These are phyloP conservation scores for Lathamus discolor DNA, from an alignment of 2,113 vertebrate species.

Conservation along the genomic window DNA sequence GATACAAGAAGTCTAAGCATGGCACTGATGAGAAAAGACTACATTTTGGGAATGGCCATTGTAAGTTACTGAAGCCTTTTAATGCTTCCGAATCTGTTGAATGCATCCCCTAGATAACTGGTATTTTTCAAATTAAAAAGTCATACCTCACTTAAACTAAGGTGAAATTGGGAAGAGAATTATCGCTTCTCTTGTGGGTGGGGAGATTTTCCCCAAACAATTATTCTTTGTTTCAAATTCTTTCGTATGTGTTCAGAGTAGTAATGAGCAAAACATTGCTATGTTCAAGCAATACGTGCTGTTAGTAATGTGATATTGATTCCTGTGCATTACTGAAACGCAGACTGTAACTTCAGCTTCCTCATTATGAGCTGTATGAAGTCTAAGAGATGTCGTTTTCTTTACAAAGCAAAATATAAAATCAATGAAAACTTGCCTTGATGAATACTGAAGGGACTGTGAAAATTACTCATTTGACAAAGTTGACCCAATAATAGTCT, in stretches of 20 bases:
- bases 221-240: constrained; percentile 33
- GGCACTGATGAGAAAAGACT: constrained; percentile 91
- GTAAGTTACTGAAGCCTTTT: constrained; percentile 80
- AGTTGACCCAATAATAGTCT: not conserved
- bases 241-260: constrained; percentile 35
- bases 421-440: not conserved
- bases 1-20: constrained; percentile 94
- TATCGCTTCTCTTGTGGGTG: not conserved
- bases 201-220: constrained; percentile 31
- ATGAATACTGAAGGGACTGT: not conserved
- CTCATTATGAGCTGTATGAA: constrained; percentile 2
- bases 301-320: not conserved
- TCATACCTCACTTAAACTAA: constrained; percentile 10
- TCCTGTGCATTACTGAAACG: not conserved
- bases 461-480: not conserved
- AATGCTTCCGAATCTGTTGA: not conserved
- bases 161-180: constrained; percentile 26
- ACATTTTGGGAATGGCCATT: constrained; percentile 94
- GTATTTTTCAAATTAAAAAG: not conserved
- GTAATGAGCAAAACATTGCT: not conserved
- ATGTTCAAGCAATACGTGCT: not conserved
- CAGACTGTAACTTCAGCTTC: not conserved
- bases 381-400: not conserved
- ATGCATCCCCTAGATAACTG: not conserved
- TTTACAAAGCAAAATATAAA: constrained; percentile 20